Base-by-base conservation (phyloP, 2,113 vertebrate species). In the Ramphastos sulfuratus region DNA sequence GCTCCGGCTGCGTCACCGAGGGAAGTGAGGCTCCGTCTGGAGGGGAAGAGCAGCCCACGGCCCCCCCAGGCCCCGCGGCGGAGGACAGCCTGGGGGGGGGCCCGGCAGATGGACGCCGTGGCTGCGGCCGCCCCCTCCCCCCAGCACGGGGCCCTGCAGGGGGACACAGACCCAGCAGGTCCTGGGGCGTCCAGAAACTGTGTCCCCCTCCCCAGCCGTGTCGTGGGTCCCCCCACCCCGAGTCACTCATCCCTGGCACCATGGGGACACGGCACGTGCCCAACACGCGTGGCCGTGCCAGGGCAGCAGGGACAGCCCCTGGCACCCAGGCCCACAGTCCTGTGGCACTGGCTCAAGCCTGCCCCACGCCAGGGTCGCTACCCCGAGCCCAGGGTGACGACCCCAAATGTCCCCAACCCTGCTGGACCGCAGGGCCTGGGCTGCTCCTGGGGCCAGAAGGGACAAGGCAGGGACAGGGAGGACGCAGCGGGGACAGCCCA, bases 1-100 rank as follows among this genome's bases (percentile, higher is more conserved):
- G 87, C 94, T 94, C 90, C 84, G 55, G 87, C 92, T 85, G 95
- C 85, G 79, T 90, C 91, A 79, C 33, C 3, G 82, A 81, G 97
- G 97, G 97, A 97, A 98, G 97, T 97, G 97, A 97, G 97, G 76
- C 96, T 95, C 95, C 3, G 96, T 97, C 97, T 97, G 94, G 82
- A 95, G 90, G 95, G 97, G 97, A 97, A 97, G 75, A 89, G 77
- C 50, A 39, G 72, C 90, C 87, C 69, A 11, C 42, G 14, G 64
- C 60, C 85, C 88, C 90, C 90, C 82, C 69, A 42, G 25, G 60
- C 60, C 90, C 80, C 10, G 2, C 71, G 23, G 59, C 44, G 19
- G 5, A 39, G 25, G 37, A 56, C 27, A 7, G 82, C 58, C 31
- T n/a, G n/a, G 89, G 73, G 81, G 64, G 78, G 86, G 33, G 52